Conservation (phyloP, 2,113 vertebrate species). For the Limnothrissa miodon region DNA sequence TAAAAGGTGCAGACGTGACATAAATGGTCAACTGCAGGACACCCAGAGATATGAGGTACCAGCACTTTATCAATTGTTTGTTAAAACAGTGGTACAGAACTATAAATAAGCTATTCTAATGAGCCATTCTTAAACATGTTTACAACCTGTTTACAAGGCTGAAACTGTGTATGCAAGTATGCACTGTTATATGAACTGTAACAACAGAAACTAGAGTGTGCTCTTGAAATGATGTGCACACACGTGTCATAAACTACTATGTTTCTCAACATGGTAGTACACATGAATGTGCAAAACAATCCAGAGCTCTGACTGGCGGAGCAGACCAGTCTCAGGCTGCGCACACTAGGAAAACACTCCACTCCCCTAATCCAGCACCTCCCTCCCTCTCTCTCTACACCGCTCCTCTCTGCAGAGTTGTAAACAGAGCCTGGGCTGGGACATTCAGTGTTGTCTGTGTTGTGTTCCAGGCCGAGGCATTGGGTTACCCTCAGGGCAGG, state of each 20-base stretch:
- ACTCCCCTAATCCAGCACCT: not conserved
- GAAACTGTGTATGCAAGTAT: not conserved
- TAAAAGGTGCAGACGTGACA: not conserved
- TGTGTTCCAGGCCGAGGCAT: not conserved
- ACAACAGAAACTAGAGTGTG: not conserved
- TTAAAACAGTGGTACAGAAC: not conserved
- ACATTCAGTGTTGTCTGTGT: conserved; percentile 8
- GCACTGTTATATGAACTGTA: not conserved
- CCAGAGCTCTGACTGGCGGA: not conserved
- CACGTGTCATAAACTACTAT: not conserved
- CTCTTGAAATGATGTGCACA: not conserved
- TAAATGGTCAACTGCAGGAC: not conserved
- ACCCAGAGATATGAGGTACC: not conserved
- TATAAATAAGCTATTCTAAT: not conserved
- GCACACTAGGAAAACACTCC: not conserved
- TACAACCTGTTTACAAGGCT: not conserved
- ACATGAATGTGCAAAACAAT: conserved; percentile 14
- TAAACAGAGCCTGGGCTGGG: conserved; percentile 4
- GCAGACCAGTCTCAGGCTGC: not conserved
- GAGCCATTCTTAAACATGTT: not conserved
- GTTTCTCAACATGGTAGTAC: not conserved
- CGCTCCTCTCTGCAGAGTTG: not conserved
- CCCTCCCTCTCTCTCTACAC: not conserved
- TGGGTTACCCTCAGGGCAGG: not conserved
- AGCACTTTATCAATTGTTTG: not conserved